phyloP scores from a whole-genome alignment of 2,888 invertebrate genomes.

The Phengaris arion region DNA sequence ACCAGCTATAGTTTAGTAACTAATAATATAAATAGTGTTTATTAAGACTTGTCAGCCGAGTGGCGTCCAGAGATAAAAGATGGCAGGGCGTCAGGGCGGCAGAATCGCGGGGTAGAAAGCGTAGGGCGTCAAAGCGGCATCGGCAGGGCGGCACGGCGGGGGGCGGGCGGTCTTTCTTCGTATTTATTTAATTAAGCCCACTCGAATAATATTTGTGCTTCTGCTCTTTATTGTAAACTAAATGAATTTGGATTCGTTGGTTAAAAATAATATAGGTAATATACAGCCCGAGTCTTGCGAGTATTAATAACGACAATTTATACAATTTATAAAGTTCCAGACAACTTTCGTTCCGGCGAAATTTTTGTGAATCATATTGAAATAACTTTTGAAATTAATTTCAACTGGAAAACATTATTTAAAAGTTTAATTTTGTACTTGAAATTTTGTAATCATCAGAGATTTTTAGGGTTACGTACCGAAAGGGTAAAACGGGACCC shows the following conservation, averaged over 20 bases:
- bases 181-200: constrained; percentile 5
- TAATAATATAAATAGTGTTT: too few species aligned
- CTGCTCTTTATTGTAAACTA: background rate
- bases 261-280: constrained; percentile 12
- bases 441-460: background rate
- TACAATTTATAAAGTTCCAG: constrained; percentile 17
- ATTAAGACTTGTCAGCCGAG: too few species aligned
- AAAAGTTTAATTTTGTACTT: background rate
- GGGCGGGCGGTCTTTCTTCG: background rate
- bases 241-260: constrained; percentile 10
- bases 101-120: background rate
- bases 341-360: background rate
- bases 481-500: too few species aligned
- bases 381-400: background rate
- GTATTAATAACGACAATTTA: background rate
- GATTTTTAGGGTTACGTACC: background rate
- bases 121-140: too few species aligned
- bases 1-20: background rate
- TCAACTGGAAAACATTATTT: background rate
- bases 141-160: background rate
- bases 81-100: background rate
- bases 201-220: background rate
- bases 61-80: background rate
- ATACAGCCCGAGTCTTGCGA: background rate
- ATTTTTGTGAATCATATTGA: background rate